Conservation (phyloP, 1,140 invertebrate species). For the Ganaspis sp. region DNA sequence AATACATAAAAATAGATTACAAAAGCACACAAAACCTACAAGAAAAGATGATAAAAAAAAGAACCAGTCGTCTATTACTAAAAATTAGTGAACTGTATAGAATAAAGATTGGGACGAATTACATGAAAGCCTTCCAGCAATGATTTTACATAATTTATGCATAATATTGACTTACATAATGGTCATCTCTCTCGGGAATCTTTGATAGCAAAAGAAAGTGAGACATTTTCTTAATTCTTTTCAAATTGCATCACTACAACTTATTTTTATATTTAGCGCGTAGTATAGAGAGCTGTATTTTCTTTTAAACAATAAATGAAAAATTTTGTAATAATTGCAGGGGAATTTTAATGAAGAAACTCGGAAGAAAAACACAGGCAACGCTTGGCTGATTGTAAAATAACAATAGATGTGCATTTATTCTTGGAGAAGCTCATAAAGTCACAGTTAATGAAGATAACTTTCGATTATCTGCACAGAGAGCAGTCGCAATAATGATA, state of each 20-base stretch:
- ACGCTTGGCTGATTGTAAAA: slow-evolving; percentile 8
- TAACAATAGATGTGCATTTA: neutral
- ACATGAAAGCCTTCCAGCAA: neutral
- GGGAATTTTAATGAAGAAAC: neutral
- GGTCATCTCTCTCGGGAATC: neutral
- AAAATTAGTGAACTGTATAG: slow-evolving; percentile 4
- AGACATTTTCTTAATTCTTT: neutral
- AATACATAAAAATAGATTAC: too few species aligned
- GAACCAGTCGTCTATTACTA: neutral
- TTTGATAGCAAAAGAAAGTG: slow-evolving; percentile 20
- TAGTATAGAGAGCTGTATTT: neutral
- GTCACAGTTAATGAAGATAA: neutral
- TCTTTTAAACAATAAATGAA: neutral
- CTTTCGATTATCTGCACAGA: slow-evolving; percentile 8
- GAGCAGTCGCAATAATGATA: slow-evolving; percentile 6
- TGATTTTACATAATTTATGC: slow-evolving; percentile 20
- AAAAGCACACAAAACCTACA: too few species aligned
- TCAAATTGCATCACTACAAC: neutral
- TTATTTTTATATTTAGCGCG: neutral
- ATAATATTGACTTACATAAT: slow-evolving; percentile 11
- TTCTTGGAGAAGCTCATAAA: slow-evolving; percentile 5
- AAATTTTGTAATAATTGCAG: neutral
- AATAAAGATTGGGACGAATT: neutral
- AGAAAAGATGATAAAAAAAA: too few species aligned
- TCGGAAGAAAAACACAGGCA: neutral